Conservation (phyloP, 2,888 invertebrate genomes). For the Synanthedon myopaeformis region DNA sequence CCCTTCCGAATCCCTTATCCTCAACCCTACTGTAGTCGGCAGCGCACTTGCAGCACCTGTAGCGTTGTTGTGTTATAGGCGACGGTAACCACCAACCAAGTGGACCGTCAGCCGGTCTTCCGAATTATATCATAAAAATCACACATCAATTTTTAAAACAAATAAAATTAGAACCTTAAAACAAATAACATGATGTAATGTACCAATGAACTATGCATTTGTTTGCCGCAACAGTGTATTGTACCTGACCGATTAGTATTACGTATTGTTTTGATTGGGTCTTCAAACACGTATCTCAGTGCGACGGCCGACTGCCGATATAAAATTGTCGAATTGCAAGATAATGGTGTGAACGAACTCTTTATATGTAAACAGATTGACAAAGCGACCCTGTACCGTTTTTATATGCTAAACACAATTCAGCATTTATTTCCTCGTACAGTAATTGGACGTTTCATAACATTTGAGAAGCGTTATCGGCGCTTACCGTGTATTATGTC, state of each 20-base stretch:
- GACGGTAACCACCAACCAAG: no score
- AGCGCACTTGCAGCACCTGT: no score
- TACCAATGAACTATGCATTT: not conserved
- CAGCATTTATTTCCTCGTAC: constrained; percentile 9
- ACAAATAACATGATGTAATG: no score
- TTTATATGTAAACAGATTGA: constrained; percentile 27
- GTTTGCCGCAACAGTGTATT: not conserved
- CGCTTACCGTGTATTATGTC: no score
- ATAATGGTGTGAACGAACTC: constrained; percentile 55
- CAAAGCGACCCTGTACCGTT: constrained; percentile 26
- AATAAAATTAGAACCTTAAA: no score
- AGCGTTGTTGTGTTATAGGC: no score
- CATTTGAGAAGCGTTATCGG: no score
- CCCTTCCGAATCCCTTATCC: no score
- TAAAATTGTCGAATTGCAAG: constrained; percentile 27
- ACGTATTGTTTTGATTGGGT: constrained; percentile 5
- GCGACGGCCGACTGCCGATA: constrained; percentile 17
- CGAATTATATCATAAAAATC: no score
- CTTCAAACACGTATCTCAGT: constrained; percentile 1
- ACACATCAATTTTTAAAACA: no score
- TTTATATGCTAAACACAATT: constrained; percentile 8
- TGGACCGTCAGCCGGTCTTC: no score
- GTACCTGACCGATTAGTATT: constrained; percentile 9
- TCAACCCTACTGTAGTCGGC: no score
- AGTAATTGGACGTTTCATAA: not conserved